Evolutionary conservation across 2,113 vertebrate genomes (phyloP).

Genomic region (Semnornis frantzii): DNA sequence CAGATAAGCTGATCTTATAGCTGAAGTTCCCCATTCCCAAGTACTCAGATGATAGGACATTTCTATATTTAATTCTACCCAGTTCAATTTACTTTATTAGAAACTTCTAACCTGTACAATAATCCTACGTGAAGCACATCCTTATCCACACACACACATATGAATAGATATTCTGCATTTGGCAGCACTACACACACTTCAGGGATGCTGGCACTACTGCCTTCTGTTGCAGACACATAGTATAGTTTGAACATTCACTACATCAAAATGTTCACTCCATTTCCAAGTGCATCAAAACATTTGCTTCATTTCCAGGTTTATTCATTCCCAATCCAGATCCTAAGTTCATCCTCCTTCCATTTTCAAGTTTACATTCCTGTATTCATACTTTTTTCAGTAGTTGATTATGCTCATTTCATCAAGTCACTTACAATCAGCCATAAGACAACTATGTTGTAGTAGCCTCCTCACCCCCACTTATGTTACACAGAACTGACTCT

Average conservation of each 20-base stretch:
- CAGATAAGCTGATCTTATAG: background rate
- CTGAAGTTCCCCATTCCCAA: background rate
- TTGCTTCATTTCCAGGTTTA: background rate
- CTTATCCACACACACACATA: background rate
- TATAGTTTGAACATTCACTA: background rate
- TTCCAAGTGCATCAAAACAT: background rate
- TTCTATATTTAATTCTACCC: background rate
- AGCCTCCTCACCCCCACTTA: background rate
- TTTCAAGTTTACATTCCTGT: background rate
- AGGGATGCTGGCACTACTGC: background rate
- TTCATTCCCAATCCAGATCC: background rate
- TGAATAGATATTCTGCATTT: background rate
- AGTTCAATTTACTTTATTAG: background rate
- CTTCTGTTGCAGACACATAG: background rate
- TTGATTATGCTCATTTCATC: background rate
- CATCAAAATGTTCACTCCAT: background rate
- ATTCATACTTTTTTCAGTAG: background rate
- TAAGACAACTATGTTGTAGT: background rate
- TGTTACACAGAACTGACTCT: background rate
- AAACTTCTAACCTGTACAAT: background rate
- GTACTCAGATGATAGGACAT: background rate
- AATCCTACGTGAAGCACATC: background rate
- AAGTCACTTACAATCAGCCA: background rate
- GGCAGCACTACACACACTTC: background rate
- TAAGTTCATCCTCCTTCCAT: background rate